phyloP scores from a whole-genome alignment of 1,140 invertebrate species.

The Drosophila pachea region DNA sequence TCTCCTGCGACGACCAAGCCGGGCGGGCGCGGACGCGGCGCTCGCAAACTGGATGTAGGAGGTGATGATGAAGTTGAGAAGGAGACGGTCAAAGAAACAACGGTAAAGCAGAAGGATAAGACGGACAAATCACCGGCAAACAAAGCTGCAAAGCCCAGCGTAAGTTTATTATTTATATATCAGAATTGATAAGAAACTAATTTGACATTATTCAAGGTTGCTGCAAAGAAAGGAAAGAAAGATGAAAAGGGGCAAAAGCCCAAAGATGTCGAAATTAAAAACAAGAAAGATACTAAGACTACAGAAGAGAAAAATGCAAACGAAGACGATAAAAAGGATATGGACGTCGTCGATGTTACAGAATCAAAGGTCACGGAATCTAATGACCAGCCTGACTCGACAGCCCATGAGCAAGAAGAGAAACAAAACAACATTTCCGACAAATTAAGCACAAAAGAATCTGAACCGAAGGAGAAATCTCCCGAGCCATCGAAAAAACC shows the following conservation, averaged over 20 bases:
- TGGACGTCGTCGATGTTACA: conserved; percentile 14
- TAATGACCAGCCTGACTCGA: conserved; percentile 55
- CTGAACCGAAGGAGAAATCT: conserved; percentile 30
- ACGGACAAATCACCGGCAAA: conserved; percentile 1
- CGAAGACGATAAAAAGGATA: conserved; percentile 17
- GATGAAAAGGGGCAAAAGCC: conserved; percentile 47
- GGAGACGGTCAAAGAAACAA: conserved; percentile 44
- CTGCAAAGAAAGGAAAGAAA: conserved; percentile 54
- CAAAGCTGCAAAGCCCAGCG: conserved; percentile 43
- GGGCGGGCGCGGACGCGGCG: conserved; percentile 56
- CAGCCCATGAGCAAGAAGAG: conserved; percentile 32
- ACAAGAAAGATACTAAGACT: conserved; percentile 11
- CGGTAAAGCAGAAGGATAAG: conserved; percentile 14
- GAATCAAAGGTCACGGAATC: conserved; percentile 25
- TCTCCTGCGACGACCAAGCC: conserved; percentile 59
- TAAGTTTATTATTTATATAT: conserved; percentile 22
- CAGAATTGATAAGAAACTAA: conserved; percentile 1
- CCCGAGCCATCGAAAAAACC: conserved; percentile 17
- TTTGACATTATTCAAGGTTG: conserved; percentile 17
- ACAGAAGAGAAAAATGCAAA: conserved; percentile 7
- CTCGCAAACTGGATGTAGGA: conserved; percentile 67
- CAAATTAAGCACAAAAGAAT: conserved; percentile 37
- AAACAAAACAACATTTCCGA: conserved; percentile 55
- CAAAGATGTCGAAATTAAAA: conserved; percentile 17
- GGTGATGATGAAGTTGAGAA: conserved; percentile 37